These are phyloP conservation scores for Delphinus delphis DNA, from an alignment of 2,113 vertebrate species.

Conservation along the genomic window DNA sequence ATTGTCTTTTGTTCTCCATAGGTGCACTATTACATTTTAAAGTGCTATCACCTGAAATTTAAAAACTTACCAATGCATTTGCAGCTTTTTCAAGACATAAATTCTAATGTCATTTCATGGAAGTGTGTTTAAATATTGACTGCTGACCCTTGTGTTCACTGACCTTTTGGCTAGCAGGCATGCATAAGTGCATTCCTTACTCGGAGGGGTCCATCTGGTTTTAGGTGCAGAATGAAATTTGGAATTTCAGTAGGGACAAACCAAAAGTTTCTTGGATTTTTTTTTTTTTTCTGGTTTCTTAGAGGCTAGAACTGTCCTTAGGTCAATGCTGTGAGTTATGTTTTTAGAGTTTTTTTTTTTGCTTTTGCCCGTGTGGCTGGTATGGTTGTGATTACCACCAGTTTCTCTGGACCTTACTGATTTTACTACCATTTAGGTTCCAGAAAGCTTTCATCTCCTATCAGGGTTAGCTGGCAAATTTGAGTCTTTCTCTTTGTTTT, in stretches of 20 bases:
- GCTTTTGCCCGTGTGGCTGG: background rate
- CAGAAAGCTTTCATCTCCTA: background rate
- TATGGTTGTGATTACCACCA: background rate
- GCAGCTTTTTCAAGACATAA: background rate
- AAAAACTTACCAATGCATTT: background rate
- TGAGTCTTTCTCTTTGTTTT: constrained; percentile 12
- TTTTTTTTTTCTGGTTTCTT: background rate
- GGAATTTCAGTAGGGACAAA: background rate
- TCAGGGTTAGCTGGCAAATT: background rate
- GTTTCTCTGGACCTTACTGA: background rate
- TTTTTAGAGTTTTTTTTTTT: background rate
- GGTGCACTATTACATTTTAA: background rate
- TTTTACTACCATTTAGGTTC: background rate
- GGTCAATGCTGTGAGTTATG: background rate
- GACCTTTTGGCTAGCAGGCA: background rate
- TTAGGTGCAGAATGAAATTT: background rate
- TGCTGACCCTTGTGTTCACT: background rate
- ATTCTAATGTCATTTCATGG: background rate
- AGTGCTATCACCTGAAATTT: background rate
- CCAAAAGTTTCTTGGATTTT: background rate
- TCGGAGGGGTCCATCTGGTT: background rate
- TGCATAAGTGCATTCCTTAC: background rate
- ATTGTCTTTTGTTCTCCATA: background rate
- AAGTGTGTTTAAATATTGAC: background rate
- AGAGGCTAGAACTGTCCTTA: background rate